Evolutionary conservation across 2,888 invertebrate genomes (phyloP).

Genomic region (Tetanocera ferruginea): DNA sequence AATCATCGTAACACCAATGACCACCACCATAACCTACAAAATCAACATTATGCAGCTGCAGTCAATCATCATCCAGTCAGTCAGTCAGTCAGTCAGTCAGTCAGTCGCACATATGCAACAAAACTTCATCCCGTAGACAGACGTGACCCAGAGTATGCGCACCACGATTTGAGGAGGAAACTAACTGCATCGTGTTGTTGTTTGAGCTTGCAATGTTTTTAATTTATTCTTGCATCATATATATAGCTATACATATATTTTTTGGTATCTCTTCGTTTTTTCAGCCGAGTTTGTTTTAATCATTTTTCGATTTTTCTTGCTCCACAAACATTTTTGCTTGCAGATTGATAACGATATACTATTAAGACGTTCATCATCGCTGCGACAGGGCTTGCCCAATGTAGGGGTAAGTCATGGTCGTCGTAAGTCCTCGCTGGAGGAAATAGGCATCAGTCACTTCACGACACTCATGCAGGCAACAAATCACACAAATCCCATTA

Average conservation of each 20-base stretch:
- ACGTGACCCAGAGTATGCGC: not conserved
- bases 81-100: slow-evolving; percentile 16
- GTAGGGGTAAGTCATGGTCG: slow-evolving; percentile 73
- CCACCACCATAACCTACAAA: not conserved
- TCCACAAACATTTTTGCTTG: slow-evolving; percentile 44
- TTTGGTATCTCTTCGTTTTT: slow-evolving; percentile 8
- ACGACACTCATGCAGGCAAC: slow-evolving; percentile 77
- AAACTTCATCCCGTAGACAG: not conserved
- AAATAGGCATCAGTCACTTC: slow-evolving; percentile 86
- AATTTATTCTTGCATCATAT: slow-evolving; percentile 2
- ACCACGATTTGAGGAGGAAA: not conserved
- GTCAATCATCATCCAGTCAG: not conserved
- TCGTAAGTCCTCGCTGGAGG: slow-evolving; percentile 87
- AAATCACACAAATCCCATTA: slow-evolving; percentile 82
- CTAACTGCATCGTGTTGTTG: slow-evolving; percentile 24
- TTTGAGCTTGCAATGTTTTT: slow-evolving; percentile 21
- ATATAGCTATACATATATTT: slow-evolving; percentile 14
- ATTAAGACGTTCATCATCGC: slow-evolving; percentile 84
- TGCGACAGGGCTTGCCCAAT: slow-evolving; percentile 84
- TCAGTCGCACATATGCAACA: not conserved
- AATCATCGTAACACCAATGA: not conserved
- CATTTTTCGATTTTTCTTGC: not conserved
- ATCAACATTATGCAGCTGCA: not conserved
- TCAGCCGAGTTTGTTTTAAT: not conserved
- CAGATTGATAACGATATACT: slow-evolving; percentile 84